A percentile compares a stretch with the other conserved stretches of the same genome.
Evolutionary conservation across 2,113 vertebrate species (phyloP).

Genomic region (Anarrhichthys ocellatus): DNA sequence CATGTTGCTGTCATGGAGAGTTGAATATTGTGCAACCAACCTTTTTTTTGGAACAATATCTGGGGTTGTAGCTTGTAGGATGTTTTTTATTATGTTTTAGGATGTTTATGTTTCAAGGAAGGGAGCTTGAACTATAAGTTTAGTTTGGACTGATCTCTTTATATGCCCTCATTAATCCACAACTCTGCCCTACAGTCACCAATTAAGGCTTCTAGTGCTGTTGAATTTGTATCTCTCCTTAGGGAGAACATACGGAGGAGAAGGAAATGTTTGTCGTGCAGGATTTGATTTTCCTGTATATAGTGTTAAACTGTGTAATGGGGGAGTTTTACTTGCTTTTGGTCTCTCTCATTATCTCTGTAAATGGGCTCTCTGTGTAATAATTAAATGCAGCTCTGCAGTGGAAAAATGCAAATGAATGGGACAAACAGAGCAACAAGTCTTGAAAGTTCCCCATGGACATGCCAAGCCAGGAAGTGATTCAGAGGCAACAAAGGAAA

Average conservation of each 20-base stretch:
- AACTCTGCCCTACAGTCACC: slow-evolving; percentile 27
- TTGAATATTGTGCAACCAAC: slow-evolving; percentile 16
- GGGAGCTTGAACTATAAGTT: slow-evolving; percentile 27
- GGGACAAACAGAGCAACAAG: slow-evolving; percentile 62
- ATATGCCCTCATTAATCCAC: slow-evolving; percentile 23
- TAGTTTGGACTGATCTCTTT: slow-evolving; percentile 28
- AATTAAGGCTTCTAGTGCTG: slow-evolving; percentile 38
- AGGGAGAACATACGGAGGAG: slow-evolving; percentile 42
- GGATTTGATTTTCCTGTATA: slow-evolving; percentile 35
- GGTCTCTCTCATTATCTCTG: slow-evolving; percentile 58
- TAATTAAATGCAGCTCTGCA: slow-evolving; percentile 69
- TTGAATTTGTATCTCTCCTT: slow-evolving; percentile 20
- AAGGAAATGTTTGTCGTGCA: slow-evolving; percentile 16
- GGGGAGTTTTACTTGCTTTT: slow-evolving; percentile 46
- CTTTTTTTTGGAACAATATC: slow-evolving; percentile 2
- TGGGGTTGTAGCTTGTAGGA: background rate
- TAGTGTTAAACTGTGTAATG: slow-evolving; percentile 45
- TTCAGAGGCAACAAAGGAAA: slow-evolving; percentile 62
- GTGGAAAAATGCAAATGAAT: slow-evolving; percentile 65
- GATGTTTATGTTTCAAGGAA: slow-evolving; percentile 19
- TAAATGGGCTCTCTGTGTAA: slow-evolving; percentile 61
- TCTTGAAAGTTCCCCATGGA: slow-evolving; percentile 51
- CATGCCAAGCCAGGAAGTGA: slow-evolving; percentile 44
- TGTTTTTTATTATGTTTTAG: background rate
- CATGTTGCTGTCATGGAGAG: slow-evolving; percentile 31